These are phyloP conservation scores for Callyntrura guangdongensis DNA, from an alignment of 2,888 invertebrate genomes.

Conservation along the genomic window DNA sequence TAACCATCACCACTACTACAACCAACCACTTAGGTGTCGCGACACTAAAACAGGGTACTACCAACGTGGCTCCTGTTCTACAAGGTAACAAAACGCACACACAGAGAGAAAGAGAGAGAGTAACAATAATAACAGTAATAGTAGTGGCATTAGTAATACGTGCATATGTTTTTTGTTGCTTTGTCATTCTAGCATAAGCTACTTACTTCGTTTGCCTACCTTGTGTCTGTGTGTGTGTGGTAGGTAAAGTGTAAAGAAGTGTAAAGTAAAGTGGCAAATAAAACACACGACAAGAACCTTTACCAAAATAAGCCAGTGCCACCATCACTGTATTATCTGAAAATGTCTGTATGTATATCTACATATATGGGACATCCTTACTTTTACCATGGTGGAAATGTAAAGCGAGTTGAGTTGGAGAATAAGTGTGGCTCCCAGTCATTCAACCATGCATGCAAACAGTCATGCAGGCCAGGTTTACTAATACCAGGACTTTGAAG, in stretches of 20 bases:
- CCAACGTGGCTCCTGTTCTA: neutral
- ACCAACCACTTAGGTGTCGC: constrained; percentile 46
- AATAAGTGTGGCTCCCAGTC: constrained; percentile 41
- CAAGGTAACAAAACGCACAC: neutral
- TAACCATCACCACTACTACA: constrained; percentile 41
- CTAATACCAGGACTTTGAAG: neutral
- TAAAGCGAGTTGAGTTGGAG: no score
- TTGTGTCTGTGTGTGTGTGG: neutral
- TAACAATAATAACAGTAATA: neutral
- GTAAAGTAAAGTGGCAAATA: neutral
- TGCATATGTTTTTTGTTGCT: neutral
- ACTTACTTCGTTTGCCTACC: constrained; percentile 22
- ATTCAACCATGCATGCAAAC: constrained; percentile 43
- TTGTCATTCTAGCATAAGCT: constrained; percentile 47
- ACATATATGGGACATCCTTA: constrained; percentile 18
- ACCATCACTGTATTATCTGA: neutral
- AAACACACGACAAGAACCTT: neutral
- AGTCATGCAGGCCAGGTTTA: neutral
- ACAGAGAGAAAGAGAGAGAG: neutral
- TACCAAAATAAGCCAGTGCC: neutral
- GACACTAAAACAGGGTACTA: constrained; percentile 30
- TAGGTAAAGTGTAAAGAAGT: constrained; percentile 10
- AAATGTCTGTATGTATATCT: neutral
- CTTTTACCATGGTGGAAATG: constrained; percentile 15
- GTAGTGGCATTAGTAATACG: neutral